Evolutionary conservation across 1,140 invertebrate species (phyloP), one percentile per base, ranked within the genome.

Genomic region (Daktulosphaira vitifoliae): DNA sequence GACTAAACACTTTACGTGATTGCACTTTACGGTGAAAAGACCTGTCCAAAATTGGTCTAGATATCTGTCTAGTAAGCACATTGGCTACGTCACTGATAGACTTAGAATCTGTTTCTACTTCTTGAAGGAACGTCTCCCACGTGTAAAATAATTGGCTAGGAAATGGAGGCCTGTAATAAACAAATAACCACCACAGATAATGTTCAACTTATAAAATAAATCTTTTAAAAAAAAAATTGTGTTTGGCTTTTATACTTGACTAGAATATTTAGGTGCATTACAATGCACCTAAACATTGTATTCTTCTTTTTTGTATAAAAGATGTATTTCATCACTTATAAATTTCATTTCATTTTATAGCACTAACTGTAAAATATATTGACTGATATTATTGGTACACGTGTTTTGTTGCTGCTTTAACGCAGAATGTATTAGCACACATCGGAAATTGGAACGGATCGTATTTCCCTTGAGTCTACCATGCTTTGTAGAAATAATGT

Each of bases 1-100:
- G 92, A 15, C 84, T 82, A 77, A 95, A 95, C 49, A 96, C 81
- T 79, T 95, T 95, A 69, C 90, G 81, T 1, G 91, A 89, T 76
- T 96, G 92, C 56, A 95, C 87, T 77, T 95, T 95, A 71, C 92
- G 84, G 73, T 92, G 86, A 75, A 93, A 94, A 68, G 88, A 90
- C 71, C 87, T 84, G 71, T 96, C 92, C 54, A 94, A 78, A 18
- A 95, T 82, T 16, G 90, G 90, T 33, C 89, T 82, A 15, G 91
- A 87, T 11, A 96, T 84, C 74, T 90, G 88, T 38, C 91, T 81
- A 4, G 83, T 84, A 38, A 95, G 79, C 13, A 89, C 82, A n/a
- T 83, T 82, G 3, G 91, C 87, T 16, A 94, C 85, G 72, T 96
- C 92, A 70, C 87, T 83, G 74, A 93, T 87, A 64, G 90, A 86